Percentiles rank a stretch among this genome's conserved stretches.
Evolutionary conservation across 2,888 invertebrate species (phyloP).

Genomic region (Leptopilina syphax): DNA sequence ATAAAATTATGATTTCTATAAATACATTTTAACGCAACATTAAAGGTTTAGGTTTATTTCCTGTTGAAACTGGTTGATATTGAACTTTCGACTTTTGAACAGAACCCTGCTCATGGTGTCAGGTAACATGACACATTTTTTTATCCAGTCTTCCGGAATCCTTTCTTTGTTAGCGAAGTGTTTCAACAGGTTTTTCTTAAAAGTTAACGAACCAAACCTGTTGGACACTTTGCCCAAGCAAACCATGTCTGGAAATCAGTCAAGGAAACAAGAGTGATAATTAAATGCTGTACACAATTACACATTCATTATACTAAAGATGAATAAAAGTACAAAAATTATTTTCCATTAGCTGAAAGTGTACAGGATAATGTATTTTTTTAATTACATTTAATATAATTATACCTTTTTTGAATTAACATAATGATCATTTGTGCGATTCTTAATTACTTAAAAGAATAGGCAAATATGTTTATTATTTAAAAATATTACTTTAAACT

Average conservation of each 20-base stretch:
- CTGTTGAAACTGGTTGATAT: constrained; percentile 13
- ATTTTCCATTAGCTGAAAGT: not conserved
- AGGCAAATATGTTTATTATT: not conserved
- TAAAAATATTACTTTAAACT: not conserved
- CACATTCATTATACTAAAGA: not conserved
- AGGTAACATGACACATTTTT: constrained; percentile 38
- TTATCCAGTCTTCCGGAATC: constrained; percentile 39
- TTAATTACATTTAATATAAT: not conserved
- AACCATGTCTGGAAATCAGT: constrained; percentile 34
- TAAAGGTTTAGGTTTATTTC: not conserved
- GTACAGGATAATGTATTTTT: not conserved
- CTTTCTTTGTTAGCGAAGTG: constrained; percentile 40
- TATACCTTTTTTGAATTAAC: not conserved
- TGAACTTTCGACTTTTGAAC: constrained; percentile 30
- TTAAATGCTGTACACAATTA: constrained; percentile 20
- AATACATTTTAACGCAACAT: not conserved
- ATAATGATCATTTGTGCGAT: not conserved
- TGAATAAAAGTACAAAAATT: not conserved
- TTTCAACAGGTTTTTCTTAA: constrained; percentile 39
- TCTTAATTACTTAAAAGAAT: not conserved
- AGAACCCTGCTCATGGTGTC: constrained; percentile 7
- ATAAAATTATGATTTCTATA: too few relatives aligned
- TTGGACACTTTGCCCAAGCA: constrained; percentile 17
- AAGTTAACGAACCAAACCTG: constrained; percentile 25
- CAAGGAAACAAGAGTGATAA: constrained; percentile 35